Evolutionary conservation across 1,140 invertebrate genomes (phyloP).

Genomic region (Conopomorpha cramerella): DNA sequence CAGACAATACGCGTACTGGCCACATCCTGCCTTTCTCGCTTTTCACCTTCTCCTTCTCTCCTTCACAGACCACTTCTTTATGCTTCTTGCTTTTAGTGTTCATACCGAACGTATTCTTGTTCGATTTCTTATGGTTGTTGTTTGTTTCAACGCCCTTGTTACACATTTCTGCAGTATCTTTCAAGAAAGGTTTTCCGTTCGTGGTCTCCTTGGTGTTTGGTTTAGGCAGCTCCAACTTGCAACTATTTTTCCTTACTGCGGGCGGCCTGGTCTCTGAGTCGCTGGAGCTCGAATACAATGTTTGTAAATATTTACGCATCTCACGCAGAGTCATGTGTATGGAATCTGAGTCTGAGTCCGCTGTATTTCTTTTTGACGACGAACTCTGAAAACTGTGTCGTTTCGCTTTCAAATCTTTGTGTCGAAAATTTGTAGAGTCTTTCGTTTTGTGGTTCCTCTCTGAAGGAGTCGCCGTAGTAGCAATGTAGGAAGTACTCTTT

Average conservation of each 20-base stretch:
- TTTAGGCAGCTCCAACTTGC: too few relatives aligned
- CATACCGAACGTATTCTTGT: constrained; percentile 66
- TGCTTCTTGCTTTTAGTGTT: constrained; percentile 69
- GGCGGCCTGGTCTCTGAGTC: constrained; percentile 38
- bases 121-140: constrained; percentile 63
- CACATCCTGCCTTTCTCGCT: constrained; percentile 66
- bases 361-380: constrained; percentile 56
- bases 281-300: constrained; percentile 74
- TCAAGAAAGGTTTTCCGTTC: too few relatives aligned
- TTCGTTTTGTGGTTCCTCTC: constrained; percentile 53
- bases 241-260: too few relatives aligned
- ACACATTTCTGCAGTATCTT: constrained; percentile 31
- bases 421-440: constrained; percentile 15
- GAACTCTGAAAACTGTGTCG: constrained; percentile 57
- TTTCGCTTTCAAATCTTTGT: constrained; percentile 42
- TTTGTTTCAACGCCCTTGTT: constrained; percentile 31
- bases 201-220: too few relatives aligned
- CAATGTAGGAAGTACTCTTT: constrained; percentile 59
- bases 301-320: constrained; percentile 80
- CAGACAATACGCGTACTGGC: constrained; percentile 64
- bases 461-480: constrained; percentile 19
- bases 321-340: constrained; percentile 86
- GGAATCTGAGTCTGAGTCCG: constrained; percentile 65
- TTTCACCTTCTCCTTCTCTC: constrained; percentile 25
- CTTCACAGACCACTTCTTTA: constrained; percentile 61